Base-by-base conservation (phyloP, 1,140 invertebrate genomes). In the Fragariocoptes setiger region DNA sequence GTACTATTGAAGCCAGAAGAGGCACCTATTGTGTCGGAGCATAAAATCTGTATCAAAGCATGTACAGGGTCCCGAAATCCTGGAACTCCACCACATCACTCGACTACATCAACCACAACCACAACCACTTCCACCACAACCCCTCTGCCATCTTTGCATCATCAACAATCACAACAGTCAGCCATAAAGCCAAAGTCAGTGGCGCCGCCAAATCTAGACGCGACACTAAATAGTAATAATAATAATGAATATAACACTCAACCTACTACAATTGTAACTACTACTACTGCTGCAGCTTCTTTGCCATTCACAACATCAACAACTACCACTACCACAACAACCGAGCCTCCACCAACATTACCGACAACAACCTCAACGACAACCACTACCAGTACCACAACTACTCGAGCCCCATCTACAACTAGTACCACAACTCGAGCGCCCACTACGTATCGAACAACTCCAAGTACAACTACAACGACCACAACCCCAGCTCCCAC, bases 1-100 rank as follows among this genome's bases (percentile, higher is more conserved):
- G 74, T 74, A 49, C 79, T 82, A 31, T 62, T 68, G 40, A 79
- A 80, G 50, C 83, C 90, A 53, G 64, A 70, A 37, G 56, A 57
- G 2, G 66, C 69, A 2, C 82, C 82, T 0, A 59, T 69, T n/a
- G 59, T 85, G 13, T 79, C 77, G 0, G 57, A 70, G 0, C 62
- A 75, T 39, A 67, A 70, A 45, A 68, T 90, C 39, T 90, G 82
- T 60, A 76, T 90, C 39, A 47, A 44, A 41, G 49, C 50, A 12
- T 52, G 51, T 35, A 31, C 25, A 8, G 25, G 8, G 8, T 31
- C 25, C 8, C 8, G 25, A n/a, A 31, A n/a, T n/a, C n/a, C n/a
- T 37, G 12, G 14, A 16, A n/a, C 4, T 31, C n/a, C 22, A 35
- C 19, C 13, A 20, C 12, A 13, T 20, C 13, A 4, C 39, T 12